Percentiles rank a stretch among this genome's conserved stretches.
These are phyloP conservation scores for Drosophila nr. perissopoda DNA, from an alignment of 2,888 invertebrate species.

Conservation along the genomic window DNA sequence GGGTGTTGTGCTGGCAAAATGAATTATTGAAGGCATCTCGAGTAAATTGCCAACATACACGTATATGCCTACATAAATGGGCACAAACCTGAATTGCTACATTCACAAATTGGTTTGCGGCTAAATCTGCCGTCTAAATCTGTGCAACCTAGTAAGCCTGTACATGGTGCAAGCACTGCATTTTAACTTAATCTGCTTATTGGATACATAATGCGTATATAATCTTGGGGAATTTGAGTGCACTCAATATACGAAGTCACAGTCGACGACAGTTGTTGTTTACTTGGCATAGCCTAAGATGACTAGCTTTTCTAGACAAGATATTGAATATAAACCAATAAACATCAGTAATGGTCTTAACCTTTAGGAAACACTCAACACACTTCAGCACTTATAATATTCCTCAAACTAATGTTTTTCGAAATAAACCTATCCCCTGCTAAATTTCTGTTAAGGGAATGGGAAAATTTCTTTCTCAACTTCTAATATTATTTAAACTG, in stretches of 20 bases:
- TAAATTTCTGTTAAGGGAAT: background rate
- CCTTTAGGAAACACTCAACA: background rate
- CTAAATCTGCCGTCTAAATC: background rate
- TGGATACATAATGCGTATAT: slow-evolving; percentile 27
- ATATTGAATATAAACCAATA: background rate
- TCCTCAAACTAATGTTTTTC: background rate
- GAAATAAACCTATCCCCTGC: too few relatives aligned
- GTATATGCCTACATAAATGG: slow-evolving; percentile 8
- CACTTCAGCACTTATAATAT: background rate
- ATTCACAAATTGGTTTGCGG: slow-evolving; percentile 40
- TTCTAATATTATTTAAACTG: background rate
- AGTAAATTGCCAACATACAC: background rate
- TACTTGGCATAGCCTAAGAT: background rate
- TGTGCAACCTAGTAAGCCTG: slow-evolving; percentile 25
- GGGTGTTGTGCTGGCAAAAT: slow-evolving; percentile 4
- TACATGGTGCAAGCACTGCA: slow-evolving; percentile 30
- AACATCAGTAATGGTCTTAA: background rate
- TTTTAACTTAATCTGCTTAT: slow-evolving; percentile 42
- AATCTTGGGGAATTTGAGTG: slow-evolving; percentile 21
- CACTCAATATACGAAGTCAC: slow-evolving; percentile 16
- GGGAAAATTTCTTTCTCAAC: background rate
- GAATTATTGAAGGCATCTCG: background rate
- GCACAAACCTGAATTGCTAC: slow-evolving; percentile 12
- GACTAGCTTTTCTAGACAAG: background rate
- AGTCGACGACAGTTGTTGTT: background rate